Evolutionary conservation across 2,888 invertebrate genomes (phyloP), one percentile per base, ranked within the genome.

Genomic region (Abrostola tripartita): DNA sequence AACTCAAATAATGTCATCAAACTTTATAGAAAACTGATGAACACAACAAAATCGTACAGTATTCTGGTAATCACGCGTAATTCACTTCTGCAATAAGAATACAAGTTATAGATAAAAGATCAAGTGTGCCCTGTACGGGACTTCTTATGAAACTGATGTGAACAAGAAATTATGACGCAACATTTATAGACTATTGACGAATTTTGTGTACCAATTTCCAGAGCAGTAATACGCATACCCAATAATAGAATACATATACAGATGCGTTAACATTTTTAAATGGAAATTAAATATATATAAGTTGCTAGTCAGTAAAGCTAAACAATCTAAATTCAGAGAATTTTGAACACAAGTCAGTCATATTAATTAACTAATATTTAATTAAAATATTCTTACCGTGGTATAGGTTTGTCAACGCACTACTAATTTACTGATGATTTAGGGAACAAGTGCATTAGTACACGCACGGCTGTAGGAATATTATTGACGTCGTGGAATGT

Each of bases 1-100:
- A 81, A 63, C 61, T 78, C 66, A 76, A 89, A 87, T 81, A 93
- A 86, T 89, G 92, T 88, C 94, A 94, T 94, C 84, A 90, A 93
- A 87, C 63, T 79, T 67, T 73, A 76, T 61, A 60, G 68, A 47
- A 55, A 8, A 60, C 49, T 37, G 24, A 24, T 24, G 24, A 2
- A 2, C 24, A 24, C 24, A 55, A 36, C 44, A 6, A 37, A 47
- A 40, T 47, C 44, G 12, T 36, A 10, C 47, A 38, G 38, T 52
- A 53, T 56, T 61, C 59, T 54, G 38, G 37, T 35, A 42, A 51
- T 36, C 47, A 44, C 52, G 42, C 24, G 12, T 12, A 4, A 11
- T 9, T 5, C 14, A 8, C 14, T 24, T 5, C 44, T 47, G 44
- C 5, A 47, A 47, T 24, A 9, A 5, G 5, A 47, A 24, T 9